Base-by-base conservation (phyloP, 2,113 vertebrate genomes). In the Astur gentilis region DNA sequence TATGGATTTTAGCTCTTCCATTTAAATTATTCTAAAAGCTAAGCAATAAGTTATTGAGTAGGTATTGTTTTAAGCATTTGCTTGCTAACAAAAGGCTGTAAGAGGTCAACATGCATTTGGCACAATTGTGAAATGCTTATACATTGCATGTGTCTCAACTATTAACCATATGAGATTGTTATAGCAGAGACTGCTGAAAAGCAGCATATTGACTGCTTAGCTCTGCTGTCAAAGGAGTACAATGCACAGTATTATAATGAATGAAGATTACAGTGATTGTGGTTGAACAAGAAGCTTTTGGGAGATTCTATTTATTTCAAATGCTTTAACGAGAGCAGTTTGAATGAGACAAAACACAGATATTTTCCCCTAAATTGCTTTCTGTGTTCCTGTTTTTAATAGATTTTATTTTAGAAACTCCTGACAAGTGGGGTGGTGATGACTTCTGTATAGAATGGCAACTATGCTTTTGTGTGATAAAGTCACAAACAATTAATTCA, bases 221-320 rank as follows among this genome's bases (percentile, higher is more conserved):
- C 44, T 72, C 79, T 95, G 40, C 55, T 76, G 47, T 71, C 57
- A 80, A 38, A 87, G 42, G 72, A 89, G 11, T 38, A 55, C 40
- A 87, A 20, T 49, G 15, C 21, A 49, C 32, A 21, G 36, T n/a
- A 29, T 57, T 84, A 34, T 80, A 93, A 94, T 76, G 65, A 93
- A 94, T 71, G 81, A 9, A 94, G 94, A 96, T 96, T 78, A 93
- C 16, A 90, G 84, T 71, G 69, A 92, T 61, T 83, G 10, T 72
- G 45, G 81, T 73, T 72, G 91, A 96, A 97, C 83, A 60, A 93
- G 79, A 93, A 80, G 71, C 25, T 83, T 97, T 80, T 78, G 50
- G 96, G 52, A 91, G 47, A 78, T 50, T 60, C 36, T 85, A 25
- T 94, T 82, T 91, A 79, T 76, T 94, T 80, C 47, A 91, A 95